phyloP scores from a whole-genome alignment of 2,113 vertebrate species.

The Trematocara unimaculatum region DNA sequence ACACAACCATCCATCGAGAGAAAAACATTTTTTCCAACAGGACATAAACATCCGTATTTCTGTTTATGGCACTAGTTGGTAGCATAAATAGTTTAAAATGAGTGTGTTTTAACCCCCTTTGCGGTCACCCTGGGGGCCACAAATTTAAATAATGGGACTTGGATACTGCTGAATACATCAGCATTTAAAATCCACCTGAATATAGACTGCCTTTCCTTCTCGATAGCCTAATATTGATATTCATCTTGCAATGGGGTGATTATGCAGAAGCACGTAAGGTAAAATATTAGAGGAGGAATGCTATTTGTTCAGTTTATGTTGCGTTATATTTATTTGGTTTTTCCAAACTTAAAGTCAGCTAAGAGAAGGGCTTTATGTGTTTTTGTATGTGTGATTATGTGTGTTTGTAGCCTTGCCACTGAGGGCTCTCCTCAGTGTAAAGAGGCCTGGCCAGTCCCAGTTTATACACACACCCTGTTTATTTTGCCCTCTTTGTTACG shows the following conservation, averaged over 20 bases:
- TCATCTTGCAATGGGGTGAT: neutral
- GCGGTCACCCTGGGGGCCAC: neutral
- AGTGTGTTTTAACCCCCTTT: neutral
- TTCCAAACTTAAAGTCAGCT: neutral
- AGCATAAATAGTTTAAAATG: neutral
- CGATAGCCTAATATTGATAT: neutral
- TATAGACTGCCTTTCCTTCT: neutral
- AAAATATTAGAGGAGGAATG: neutral
- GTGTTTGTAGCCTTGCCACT: neutral
- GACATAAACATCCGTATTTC: neutral
- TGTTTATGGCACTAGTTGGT: neutral
- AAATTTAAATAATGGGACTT: neutral
- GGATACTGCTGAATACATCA: neutral
- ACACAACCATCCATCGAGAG: neutral
- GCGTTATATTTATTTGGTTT: neutral
- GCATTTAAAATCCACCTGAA: neutral
- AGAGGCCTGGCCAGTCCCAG: neutral
- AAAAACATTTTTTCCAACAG: neutral
- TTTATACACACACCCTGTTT: neutral
- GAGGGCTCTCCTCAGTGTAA: neutral
- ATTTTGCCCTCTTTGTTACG: neutral
- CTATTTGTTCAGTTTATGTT: neutral
- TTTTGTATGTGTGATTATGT: neutral
- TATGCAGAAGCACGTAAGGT: neutral
- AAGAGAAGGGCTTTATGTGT: neutral